Percentiles rank a stretch among this genome's conserved stretches.
These are phyloP conservation scores for Eulimnadia texana DNA, from an alignment of 1,140 invertebrate species.

Conservation along the genomic window DNA sequence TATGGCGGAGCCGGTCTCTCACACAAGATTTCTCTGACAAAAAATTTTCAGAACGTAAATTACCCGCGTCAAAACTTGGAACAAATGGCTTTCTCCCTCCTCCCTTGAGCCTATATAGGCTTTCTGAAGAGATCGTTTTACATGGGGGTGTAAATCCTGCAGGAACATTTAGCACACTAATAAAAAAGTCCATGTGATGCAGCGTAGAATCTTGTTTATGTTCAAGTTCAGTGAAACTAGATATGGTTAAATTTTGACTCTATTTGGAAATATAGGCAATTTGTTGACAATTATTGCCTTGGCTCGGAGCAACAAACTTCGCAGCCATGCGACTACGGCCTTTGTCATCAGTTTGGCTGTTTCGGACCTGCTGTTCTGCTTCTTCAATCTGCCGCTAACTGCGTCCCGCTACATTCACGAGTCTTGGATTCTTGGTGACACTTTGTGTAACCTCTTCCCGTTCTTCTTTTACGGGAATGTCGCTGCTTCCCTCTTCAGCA, in stretches of 20 bases:
- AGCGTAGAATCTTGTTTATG: too few species aligned
- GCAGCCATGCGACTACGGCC: constrained; percentile 66
- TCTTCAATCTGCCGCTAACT: constrained; percentile 66
- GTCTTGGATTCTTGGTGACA: constrained; percentile 63
- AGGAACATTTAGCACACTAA: too few species aligned
- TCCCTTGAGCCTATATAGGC: too few species aligned
- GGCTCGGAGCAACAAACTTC: constrained; percentile 53
- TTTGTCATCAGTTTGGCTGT: constrained; percentile 72
- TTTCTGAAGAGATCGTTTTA: too few species aligned
- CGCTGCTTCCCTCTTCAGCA: constrained; percentile 67
- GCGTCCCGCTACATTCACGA: constrained; percentile 64
- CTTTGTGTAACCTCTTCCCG: constrained; percentile 66
- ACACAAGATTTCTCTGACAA: neutral
- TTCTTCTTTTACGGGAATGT: constrained; percentile 82
- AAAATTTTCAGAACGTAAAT: neutral
- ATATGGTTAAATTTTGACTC: neutral
- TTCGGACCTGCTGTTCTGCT: constrained; percentile 71
- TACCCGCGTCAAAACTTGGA: neutral
- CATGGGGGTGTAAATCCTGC: too few species aligned
- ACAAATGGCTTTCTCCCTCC: neutral
- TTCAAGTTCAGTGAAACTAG: neutral
- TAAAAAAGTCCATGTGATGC: too few species aligned
- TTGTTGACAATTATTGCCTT: constrained; percentile 61
- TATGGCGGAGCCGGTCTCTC: neutral
- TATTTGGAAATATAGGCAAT: constrained; percentile 48